These are phyloP conservation scores for Pyrgilauda ruficollis DNA, from an alignment of 2,113 vertebrate species.

Conservation along the genomic window DNA sequence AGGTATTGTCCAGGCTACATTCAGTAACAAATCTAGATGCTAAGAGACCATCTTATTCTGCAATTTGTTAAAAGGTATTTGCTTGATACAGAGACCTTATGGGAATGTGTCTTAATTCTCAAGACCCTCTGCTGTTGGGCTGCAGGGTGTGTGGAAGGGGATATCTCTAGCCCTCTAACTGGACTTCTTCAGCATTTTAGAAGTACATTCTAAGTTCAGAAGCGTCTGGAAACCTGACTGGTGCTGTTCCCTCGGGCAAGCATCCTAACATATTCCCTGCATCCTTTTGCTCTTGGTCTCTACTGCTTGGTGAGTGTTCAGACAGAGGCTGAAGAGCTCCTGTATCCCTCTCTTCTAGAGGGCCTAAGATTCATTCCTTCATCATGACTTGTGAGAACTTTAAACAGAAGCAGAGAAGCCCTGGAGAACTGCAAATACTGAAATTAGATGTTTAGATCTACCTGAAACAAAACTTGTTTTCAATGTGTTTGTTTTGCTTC, in stretches of 20 bases:
- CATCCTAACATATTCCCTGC: neutral
- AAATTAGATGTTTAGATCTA: neutral
- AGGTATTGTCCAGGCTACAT: neutral
- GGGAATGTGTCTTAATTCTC: neutral
- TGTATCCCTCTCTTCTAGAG: neutral
- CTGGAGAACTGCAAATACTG: neutral
- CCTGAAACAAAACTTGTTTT: neutral
- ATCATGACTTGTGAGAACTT: neutral
- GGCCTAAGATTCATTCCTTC: neutral
- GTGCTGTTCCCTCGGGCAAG: neutral
- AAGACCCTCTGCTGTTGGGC: neutral
- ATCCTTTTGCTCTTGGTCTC: neutral
- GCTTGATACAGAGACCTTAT: neutral
- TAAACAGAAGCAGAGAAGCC: neutral
- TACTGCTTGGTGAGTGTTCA: neutral
- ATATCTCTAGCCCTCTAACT: neutral
- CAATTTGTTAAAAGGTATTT: neutral
- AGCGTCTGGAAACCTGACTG: neutral
- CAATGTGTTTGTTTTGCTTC: neutral
- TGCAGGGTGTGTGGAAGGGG: neutral
- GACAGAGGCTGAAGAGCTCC: neutral
- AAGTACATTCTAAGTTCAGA: neutral
- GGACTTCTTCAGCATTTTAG: neutral
- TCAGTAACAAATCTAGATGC: neutral
- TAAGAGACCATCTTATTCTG: neutral